Evolutionary conservation across 1,140 invertebrate genomes (phyloP).

Genomic region (Drosophila tropicalis): DNA sequence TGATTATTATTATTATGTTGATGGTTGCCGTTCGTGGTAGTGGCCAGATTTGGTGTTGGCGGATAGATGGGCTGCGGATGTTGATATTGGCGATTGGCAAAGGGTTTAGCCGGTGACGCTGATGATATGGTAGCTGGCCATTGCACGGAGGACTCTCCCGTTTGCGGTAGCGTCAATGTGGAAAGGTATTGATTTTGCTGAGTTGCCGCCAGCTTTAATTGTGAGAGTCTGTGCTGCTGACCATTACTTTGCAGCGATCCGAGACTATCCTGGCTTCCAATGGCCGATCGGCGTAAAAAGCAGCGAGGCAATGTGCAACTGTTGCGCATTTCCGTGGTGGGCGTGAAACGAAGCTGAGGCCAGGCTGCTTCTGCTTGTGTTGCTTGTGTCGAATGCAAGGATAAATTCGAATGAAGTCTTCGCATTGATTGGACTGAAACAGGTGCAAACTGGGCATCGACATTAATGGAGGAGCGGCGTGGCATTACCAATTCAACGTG

Average conservation of each 20-base stretch:
- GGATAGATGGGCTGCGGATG: constrained; percentile 51
- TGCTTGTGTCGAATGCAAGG: constrained; percentile 17
- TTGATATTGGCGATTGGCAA: constrained; percentile 40
- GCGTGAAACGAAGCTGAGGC: constrained; percentile 31
- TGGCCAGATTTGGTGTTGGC: neutral
- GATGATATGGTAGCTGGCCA: constrained; percentile 81
- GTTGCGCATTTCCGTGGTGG: constrained; percentile 52
- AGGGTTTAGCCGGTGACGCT: constrained; percentile 70
- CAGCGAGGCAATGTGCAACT: constrained; percentile 78
- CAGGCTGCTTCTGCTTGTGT: constrained; percentile 27
- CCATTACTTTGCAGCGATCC: constrained; percentile 62
- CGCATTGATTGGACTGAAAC: constrained; percentile 58
- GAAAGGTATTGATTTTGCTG: constrained; percentile 61
- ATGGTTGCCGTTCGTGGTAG: neutral
- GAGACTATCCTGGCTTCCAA: constrained; percentile 61
- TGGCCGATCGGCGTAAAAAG: constrained; percentile 63
- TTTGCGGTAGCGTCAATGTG: constrained; percentile 56
- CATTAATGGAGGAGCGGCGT: constrained; percentile 59
- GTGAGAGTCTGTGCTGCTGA: constrained; percentile 50
- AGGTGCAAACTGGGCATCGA: constrained; percentile 37
- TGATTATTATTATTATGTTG: constrained; percentile 2
- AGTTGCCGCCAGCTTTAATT: constrained; percentile 54
- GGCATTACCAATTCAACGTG: constrained; percentile 52
- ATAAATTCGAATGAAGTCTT: constrained; percentile 41
- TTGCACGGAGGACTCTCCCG: constrained; percentile 41